Evolutionary conservation across 2,888 invertebrate species (phyloP), one percentile per base, ranked within the genome.

Genomic region (Cyclophora albipunctata): DNA sequence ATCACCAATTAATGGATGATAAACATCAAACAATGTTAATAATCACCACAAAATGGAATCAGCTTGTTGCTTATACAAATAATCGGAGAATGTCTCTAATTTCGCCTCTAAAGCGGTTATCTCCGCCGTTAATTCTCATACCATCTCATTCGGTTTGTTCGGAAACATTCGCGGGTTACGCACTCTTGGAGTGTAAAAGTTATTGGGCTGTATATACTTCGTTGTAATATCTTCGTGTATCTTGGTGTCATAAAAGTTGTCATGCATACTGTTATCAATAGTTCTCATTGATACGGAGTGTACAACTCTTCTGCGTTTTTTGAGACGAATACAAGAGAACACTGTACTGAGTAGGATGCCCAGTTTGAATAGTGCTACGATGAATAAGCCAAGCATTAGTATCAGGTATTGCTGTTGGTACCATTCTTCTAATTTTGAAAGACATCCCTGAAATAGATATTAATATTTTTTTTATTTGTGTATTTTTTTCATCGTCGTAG

Each of bases 391-490:
- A 3, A 90, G 87, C 66, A 95, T 86, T 60, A 95, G 91, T 41
- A 93, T 81, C 34, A 93, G 74, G 63, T 94, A 94, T 61, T 95
- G 95, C 53, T 93, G 91, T 51, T 93, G 91, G 68, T 94, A 94
- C 95, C 95, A 95, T 53, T 91, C 90, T 73, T 95, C 93, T 50
- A 95, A 78, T 71, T 90, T 90, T 37, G 86, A 89, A 45, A 93
- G 78, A 60, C 95, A 95, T 34, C 94, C 93, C 93, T 93, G 78
- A 43, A 87, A 75, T 7, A 34, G 54, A 37, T 37, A n/a, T n/a
- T n/a, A n/a, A n/a, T n/a, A n/a, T 20, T 20, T 20, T 20, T 20
- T 2, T 20, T 20, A 20, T 20, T 20, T 20, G 20, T 20, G 20
- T 20, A 20, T 20, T 20, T 20, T 1, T 20, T 20, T 20, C 20